These are phyloP conservation scores for Damaliscus lunatus DNA, from an alignment of 2,113 vertebrate species.

Conservation along the genomic window DNA sequence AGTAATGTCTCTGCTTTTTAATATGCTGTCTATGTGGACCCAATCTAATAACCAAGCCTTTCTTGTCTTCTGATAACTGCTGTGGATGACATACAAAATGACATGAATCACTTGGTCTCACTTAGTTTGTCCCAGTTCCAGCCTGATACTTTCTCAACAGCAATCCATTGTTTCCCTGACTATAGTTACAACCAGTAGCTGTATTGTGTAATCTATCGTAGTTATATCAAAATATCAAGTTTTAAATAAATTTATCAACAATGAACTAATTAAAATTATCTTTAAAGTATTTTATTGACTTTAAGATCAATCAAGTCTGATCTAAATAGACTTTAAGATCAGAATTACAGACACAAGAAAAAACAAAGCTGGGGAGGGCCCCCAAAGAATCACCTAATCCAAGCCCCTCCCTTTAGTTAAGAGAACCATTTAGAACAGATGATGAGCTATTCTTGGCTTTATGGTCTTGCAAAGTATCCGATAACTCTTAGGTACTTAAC, in stretches of 20 bases:
- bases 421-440: not conserved
- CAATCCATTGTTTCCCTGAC: not conserved
- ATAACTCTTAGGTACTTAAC: not conserved
- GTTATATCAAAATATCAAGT: not conserved
- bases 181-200: not conserved
- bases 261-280: slow-evolving; percentile 6
- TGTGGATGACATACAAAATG: not conserved
- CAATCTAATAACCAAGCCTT: not conserved
- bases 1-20: too few species aligned
- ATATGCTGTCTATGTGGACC: not conserved
- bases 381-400: not conserved
- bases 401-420: not conserved
- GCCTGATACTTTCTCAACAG: not conserved
- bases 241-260: slow-evolving; percentile 26
- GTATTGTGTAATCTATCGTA: not conserved
- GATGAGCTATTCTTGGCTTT: not conserved
- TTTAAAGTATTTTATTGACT: slow-evolving; percentile 15
- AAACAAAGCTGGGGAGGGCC: not conserved
- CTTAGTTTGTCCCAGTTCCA: not conserved
- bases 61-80: not conserved
- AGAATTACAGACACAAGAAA: not conserved
- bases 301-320: not conserved
- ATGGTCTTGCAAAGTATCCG: not conserved
- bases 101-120: not conserved
- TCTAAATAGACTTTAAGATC: not conserved